phyloP scores from a whole-genome alignment of 2,113 vertebrate species.

The Dasyornis broadbenti region DNA sequence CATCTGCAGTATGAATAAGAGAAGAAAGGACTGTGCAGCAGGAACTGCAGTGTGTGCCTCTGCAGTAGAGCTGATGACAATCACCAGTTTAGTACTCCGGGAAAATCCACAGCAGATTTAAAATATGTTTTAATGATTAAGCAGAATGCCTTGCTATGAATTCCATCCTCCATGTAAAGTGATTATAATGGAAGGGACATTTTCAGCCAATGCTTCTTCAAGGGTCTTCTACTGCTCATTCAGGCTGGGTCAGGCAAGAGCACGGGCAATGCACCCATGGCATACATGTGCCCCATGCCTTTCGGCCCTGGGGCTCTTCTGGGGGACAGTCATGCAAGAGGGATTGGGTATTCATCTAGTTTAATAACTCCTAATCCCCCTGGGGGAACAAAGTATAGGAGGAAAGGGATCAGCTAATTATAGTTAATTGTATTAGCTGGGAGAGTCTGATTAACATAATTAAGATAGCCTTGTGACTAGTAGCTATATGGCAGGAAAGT shows the following conservation, averaged over 20 bases:
- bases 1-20: background rate
- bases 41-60: background rate
- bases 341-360: background rate
- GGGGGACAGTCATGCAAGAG: background rate
- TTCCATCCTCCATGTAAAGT: background rate
- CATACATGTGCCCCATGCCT: too few species aligned
- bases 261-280: fast-evolving
- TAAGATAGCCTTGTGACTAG: slow-evolving; percentile 25
- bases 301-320: background rate
- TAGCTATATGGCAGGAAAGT: background rate
- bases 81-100: background rate
- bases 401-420: slow-evolving; percentile 34
- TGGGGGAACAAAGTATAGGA: background rate
- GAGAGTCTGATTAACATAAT: slow-evolving; percentile 23
- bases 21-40: background rate
- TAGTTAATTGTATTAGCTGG: slow-evolving; percentile 38
- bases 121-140: background rate
- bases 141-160: background rate
- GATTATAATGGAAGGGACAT: background rate
- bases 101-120: background rate
- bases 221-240: background rate
- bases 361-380: slow-evolving; percentile 15
- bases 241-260: background rate
- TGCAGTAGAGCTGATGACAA: background rate
- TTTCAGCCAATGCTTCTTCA: background rate